Evolutionary conservation across 2,888 invertebrate species (phyloP).

Genomic region (Drosophila testacea): DNA sequence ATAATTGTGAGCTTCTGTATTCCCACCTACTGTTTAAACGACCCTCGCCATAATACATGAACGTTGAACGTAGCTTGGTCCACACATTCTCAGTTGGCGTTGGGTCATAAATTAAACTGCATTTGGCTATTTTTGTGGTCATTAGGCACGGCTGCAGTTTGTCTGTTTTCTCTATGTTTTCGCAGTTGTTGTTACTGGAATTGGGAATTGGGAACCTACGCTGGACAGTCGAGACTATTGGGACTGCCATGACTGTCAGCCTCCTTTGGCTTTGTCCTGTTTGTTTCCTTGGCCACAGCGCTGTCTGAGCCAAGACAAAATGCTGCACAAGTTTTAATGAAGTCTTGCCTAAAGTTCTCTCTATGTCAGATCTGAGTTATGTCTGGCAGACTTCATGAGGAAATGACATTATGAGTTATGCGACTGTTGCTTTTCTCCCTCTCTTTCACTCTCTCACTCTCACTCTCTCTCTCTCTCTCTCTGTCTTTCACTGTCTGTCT

Average conservation of each 20-base stretch:
- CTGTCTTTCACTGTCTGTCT: too few species aligned
- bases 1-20: too few species aligned
- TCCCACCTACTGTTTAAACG: conserved; percentile 5
- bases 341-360: conserved; percentile 63
- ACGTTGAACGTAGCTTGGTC: conserved; percentile 17
- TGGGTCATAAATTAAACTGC: conserved; percentile 73
- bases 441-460: conserved; percentile 7
- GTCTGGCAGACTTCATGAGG: conserved; percentile 52
- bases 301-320: conserved; percentile 42
- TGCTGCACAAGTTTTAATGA: conserved; percentile 68
- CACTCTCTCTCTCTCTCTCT: conserved; percentile 2
- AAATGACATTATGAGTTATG: conserved; percentile 77
- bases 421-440: conserved; percentile 48
- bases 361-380: conserved; percentile 46
- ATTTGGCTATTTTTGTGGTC: conserved; percentile 79
- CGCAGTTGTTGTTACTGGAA: conserved; percentile 22
- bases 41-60: conserved; percentile 33
- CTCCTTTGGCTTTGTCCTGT: conserved; percentile 43
- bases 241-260: conserved; percentile 14
- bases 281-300: conserved; percentile 43
- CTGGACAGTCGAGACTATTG: conserved; percentile 8
- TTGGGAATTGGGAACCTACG: conserved; percentile 21
- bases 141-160: conserved; percentile 72
- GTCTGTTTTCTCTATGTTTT: conserved; percentile 48
- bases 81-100: conserved; percentile 35